These are phyloP conservation scores for Hylomyscus alleni DNA, from an alignment of 2,797 vertebrate genomes.

Conservation along the genomic window DNA sequence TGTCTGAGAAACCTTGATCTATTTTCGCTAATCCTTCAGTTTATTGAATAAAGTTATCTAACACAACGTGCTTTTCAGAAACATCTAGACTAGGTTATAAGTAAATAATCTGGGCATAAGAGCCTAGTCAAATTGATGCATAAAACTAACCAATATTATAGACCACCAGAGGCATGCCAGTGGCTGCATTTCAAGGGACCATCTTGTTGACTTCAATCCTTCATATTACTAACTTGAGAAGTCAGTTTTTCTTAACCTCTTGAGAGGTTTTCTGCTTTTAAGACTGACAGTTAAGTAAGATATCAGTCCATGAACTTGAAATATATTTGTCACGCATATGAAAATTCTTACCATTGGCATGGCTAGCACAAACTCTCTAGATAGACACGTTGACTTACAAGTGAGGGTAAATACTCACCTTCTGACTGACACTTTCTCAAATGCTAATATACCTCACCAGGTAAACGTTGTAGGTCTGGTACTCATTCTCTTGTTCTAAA, in stretches of 20 bases:
- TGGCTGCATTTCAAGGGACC: background rate
- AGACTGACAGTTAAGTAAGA: background rate
- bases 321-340: background rate
- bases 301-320: background rate
- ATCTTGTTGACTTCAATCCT: background rate
- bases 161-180: background rate
- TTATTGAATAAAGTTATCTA: background rate
- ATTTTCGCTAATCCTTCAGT: background rate
- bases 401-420: background rate
- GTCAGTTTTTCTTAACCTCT: background rate
- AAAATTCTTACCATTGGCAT: background rate
- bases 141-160: background rate
- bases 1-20: background rate
- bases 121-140: background rate
- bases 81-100: background rate
- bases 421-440: background rate
- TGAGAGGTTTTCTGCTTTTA: background rate
- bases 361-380: background rate
- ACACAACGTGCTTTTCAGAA: background rate
- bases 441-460: background rate
- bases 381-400: background rate
- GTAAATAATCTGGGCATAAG: background rate
- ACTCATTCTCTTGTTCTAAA: background rate
- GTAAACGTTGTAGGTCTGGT: background rate
- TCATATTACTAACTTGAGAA: background rate